These are phyloP conservation scores for Operophtera brumata DNA, from an alignment of 2,888 invertebrate species.

Conservation along the genomic window DNA sequence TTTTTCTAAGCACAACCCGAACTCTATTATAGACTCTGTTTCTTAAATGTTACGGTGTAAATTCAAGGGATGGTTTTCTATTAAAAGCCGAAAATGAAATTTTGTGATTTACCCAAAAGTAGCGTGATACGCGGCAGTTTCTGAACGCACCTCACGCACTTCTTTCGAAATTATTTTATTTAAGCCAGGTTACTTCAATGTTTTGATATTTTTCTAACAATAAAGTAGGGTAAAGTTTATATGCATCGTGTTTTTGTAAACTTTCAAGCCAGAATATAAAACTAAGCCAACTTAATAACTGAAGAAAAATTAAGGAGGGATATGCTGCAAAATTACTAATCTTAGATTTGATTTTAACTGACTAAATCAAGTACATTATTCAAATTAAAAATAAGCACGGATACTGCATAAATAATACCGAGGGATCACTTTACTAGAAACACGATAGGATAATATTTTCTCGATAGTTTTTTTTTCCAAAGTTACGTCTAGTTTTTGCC, in stretches of 20 bases:
- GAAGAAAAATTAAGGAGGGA: too few relatives aligned
- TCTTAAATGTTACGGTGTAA: slow-evolving; percentile 33
- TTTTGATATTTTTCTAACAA: slow-evolving; percentile 59
- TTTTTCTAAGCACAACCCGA: slow-evolving; percentile 8
- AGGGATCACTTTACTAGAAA: too few relatives aligned
- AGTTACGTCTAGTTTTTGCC: too few relatives aligned
- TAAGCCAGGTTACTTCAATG: slow-evolving; percentile 71
- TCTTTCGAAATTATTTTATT: slow-evolving; percentile 75
- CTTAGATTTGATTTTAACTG: too few relatives aligned
- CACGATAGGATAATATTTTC: too few relatives aligned
- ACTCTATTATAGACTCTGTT: slow-evolving; percentile 24
- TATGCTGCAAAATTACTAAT: too few relatives aligned
- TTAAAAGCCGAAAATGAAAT: slow-evolving; percentile 40
- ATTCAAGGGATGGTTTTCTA: slow-evolving; percentile 32
- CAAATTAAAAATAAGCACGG: too few relatives aligned
- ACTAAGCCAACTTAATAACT: too few relatives aligned
- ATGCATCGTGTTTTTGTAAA: not conserved
- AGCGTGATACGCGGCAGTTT: slow-evolving; percentile 68
- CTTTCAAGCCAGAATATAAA: not conserved
- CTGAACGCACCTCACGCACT: slow-evolving; percentile 71
- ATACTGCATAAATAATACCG: too few relatives aligned
- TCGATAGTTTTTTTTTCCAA: too few relatives aligned
- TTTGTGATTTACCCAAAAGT: slow-evolving; percentile 45
- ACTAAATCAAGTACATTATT: too few relatives aligned
- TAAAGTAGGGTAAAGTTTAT: slow-evolving; percentile 38